Base-by-base conservation (phyloP, 2,888 invertebrate genomes). In the Molorchus minor region DNA sequence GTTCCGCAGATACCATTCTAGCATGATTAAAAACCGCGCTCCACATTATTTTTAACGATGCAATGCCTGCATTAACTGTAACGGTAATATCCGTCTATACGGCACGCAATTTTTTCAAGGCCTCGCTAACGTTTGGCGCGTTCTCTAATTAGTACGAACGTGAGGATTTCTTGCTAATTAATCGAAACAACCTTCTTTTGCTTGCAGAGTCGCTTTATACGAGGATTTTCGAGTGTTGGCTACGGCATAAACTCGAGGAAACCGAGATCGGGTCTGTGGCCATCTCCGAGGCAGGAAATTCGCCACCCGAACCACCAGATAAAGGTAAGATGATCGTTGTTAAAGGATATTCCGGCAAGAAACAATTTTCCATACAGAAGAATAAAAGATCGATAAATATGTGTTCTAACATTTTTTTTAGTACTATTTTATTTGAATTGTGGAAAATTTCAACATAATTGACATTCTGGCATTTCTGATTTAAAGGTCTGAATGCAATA, bases 241-340 rank as follows among this genome's bases (percentile, higher is more conserved):
- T 66, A 71, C 54, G 68, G 67, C 57, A 68, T 71, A 54, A 74
- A 63, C 60, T 61, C 68, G 43, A 72, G 75, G 62, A 75, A 76
- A 66, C 70, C 72, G 56, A 73, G 77, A 40, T 71, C 72, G 40
- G 75, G 74, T 54, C 72, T 74, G 61, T 68, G 40, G 66, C 69
- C 38, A 65, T 63, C 53, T 61, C 66, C 51, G 72, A 73, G 56
- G 49, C 68, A 51, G 74, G 71, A 53, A 71, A 70, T 46, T 73
- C 74, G 20, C 75, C 74, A 19, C 75, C 76, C 53, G 77, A 76
- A 70, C 75, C 73, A 16, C 70, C 74, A 43, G 76, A 77, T 67
- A 77, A 77, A 76, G 77, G 77, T 77, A 62, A 71, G 73, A n/a
- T n/a, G n/a, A n/a, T n/a, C n/a, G n/a, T n/a, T n/a, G n/a, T n/a